Conservation (phyloP, 1,140 invertebrate species). For the Bombus confusus region DNA sequence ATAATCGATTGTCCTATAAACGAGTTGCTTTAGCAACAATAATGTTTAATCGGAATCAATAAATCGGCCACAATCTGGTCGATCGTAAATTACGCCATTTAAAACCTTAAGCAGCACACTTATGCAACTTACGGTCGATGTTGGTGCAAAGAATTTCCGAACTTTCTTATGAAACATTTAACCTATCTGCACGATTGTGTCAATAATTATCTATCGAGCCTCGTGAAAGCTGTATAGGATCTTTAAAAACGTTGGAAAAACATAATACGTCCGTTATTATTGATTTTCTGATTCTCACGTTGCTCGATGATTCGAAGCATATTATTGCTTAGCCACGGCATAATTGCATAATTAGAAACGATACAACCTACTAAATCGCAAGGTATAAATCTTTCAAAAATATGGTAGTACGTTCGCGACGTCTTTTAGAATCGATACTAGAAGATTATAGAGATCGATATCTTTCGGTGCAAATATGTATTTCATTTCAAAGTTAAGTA, state of each 20-base stretch:
- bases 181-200: background rate
- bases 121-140: background rate
- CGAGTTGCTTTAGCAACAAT: conserved; percentile 26
- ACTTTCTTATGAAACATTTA: background rate
- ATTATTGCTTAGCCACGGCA: background rate
- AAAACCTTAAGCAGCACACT: background rate
- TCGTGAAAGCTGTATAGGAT: accelerated
- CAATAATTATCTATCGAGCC: too few species aligned
- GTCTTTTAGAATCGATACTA: background rate
- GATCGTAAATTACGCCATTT: background rate
- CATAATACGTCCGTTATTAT: background rate
- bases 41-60: conserved; percentile 21
- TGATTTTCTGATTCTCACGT: background rate
- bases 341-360: background rate
- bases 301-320: background rate
- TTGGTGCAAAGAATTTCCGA: background rate
- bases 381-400: background rate
- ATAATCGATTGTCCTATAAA: conserved; percentile 32
- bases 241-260: background rate
- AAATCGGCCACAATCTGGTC: background rate
- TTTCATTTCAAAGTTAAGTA: too few species aligned
- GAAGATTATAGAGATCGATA: background rate
- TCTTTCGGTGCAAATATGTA: too few species aligned
- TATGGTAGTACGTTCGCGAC: background rate
- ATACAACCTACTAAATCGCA: background rate